A percentile compares a stretch with the other conserved stretches of the same genome.
These are phyloP conservation scores for Puma concolor DNA, from an alignment of 2,113 vertebrate species.

Conservation along the genomic window DNA sequence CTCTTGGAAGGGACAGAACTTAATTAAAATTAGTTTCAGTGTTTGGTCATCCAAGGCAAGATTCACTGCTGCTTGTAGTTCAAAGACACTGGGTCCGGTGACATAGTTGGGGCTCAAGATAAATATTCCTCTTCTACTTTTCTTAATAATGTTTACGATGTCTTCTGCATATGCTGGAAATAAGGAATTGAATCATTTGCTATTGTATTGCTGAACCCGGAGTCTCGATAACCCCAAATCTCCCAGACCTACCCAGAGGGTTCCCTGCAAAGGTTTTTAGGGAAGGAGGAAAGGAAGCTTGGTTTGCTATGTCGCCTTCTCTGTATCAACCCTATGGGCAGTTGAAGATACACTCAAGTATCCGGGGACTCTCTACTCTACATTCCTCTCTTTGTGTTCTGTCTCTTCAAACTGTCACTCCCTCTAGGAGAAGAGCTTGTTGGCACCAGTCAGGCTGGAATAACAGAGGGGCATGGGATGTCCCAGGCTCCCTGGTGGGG, in stretches of 20 bases:
- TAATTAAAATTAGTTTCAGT: constrained; percentile 87
- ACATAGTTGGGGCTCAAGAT: constrained; percentile 91
- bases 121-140: constrained; percentile 90
- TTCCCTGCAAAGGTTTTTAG: not conserved
- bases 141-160: constrained; percentile 88
- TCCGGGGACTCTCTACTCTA: not conserved
- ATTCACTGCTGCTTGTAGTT: constrained; percentile 92
- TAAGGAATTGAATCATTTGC: constrained; percentile 32
- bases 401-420: not conserved
- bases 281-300: not conserved
- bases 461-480: not conserved
- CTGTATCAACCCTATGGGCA: not conserved
- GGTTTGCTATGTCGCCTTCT: fast-evolving
- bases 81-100: constrained; percentile 87
- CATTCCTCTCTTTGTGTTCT: not conserved
- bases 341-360: fast-evolving
- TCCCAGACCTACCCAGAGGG: not conserved
- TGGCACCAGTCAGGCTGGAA: not conserved
- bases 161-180: constrained; percentile 91
- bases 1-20: constrained; percentile 85
- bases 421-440: not conserved
- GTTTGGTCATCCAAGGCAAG: constrained; percentile 85
- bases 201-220: not conserved
- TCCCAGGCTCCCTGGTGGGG: not conserved
- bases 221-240: not conserved